Conservation (phyloP, 2,888 invertebrate genomes). For the Pterostichus madidus region DNA sequence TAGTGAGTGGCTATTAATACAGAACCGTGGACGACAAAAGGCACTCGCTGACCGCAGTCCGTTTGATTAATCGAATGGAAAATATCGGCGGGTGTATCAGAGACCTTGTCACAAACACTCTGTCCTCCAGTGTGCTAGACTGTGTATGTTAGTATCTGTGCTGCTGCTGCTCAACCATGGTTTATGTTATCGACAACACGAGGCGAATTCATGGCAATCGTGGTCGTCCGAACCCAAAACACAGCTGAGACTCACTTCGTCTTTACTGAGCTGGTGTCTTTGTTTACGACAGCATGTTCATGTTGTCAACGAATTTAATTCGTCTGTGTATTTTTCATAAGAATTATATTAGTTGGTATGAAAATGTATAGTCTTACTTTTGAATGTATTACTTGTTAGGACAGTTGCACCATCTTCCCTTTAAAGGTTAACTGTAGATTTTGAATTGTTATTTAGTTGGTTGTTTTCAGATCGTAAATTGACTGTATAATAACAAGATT, state of each 20-base stretch:
- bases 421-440: too few relatives aligned
- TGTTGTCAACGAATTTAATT: not conserved
- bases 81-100: conserved; percentile 53
- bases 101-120: conserved; percentile 55
- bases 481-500: too few relatives aligned
- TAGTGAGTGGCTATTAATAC: conserved; percentile 64
- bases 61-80: conserved; percentile 67
- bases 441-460: too few relatives aligned
- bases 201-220: not conserved
- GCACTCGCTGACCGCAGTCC: conserved; percentile 35
- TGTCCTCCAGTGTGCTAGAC: not conserved
- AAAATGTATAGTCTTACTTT: too few relatives aligned
- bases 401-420: too few relatives aligned
- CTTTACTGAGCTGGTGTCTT: too few relatives aligned
- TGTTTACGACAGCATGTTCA: too few relatives aligned
- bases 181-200: conserved; percentile 38
- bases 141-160: not conserved
- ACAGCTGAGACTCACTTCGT: not conserved
- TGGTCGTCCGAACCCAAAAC: too few relatives aligned
- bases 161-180: not conserved
- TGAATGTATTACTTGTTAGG: too few relatives aligned
- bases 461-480: too few relatives aligned
- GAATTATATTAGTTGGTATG: too few relatives aligned
- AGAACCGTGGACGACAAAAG: conserved; percentile 59
- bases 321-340: too few relatives aligned